These are phyloP conservation scores for Nothoprocta perdicaria DNA, from an alignment of 2,113 vertebrate species.

Conservation along the genomic window DNA sequence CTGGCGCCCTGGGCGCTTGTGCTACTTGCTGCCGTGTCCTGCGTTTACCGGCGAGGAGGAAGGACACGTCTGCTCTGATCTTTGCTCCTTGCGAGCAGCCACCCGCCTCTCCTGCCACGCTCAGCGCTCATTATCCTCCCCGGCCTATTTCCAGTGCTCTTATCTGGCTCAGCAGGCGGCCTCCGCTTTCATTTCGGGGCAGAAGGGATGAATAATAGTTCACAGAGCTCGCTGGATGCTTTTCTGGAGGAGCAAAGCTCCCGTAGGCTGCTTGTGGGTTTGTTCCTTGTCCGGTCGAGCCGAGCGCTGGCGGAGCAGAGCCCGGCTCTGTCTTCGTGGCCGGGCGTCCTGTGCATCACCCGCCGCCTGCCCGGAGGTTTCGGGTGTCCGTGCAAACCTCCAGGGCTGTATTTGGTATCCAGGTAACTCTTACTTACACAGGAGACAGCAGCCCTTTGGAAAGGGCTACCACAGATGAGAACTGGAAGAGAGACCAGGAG, in stretches of 20 bases:
- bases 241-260: rapidly evolving
- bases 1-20: rapidly evolving
- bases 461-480: neutral
- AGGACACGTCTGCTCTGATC: neutral
- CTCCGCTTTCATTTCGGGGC: rapidly evolving
- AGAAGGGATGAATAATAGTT: neutral
- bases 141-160: rapidly evolving
- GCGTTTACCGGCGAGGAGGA: rapidly evolving
- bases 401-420: neutral
- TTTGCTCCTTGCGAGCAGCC: neutral
- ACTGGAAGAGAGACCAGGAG: neutral
- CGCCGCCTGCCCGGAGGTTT: neutral
- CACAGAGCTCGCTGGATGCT: neutral
- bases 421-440: too few species aligned
- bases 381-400: neutral
- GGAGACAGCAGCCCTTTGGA: neutral
- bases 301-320: rapidly evolving
- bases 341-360: neutral
- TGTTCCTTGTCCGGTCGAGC: neutral
- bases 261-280: rapidly evolving
- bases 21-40: rapidly evolving
- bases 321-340: neutral
- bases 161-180: neutral
- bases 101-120: rapidly evolving
- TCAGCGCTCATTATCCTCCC: neutral